Percentiles rank a stretch among this genome's conserved stretches.
These are phyloP conservation scores for Lasioglossum morio DNA, from an alignment of 2,888 invertebrate genomes.

Conservation along the genomic window DNA sequence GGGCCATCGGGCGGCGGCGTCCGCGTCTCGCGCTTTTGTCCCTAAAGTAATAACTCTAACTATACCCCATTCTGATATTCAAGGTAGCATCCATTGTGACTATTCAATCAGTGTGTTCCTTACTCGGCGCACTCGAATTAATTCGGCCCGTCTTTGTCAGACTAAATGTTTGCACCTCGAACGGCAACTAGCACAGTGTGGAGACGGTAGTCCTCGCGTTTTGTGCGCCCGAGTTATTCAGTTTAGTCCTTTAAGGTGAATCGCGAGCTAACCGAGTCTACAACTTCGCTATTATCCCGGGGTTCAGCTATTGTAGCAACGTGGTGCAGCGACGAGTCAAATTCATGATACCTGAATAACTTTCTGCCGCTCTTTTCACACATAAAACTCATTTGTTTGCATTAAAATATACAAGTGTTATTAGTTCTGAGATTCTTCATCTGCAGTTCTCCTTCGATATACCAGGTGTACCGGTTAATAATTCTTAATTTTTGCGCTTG, in stretches of 20 bases:
- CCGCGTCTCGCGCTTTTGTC: too few relatives aligned
- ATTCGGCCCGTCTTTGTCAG: not conserved
- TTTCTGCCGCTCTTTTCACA: not conserved
- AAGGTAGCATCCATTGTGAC: not conserved
- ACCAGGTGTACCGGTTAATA: too few relatives aligned
- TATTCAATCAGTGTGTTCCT: constrained; percentile 5
- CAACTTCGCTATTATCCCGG: not conserved
- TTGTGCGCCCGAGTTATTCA: not conserved
- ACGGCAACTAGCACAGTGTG: not conserved
- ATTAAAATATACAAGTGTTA: not conserved
- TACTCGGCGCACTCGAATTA: not conserved
- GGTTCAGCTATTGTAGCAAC: not conserved
- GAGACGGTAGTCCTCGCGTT: not conserved
- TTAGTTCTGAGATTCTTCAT: too few relatives aligned
- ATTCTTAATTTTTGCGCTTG: too few relatives aligned
- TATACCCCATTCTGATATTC: not conserved
- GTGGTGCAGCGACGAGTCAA: not conserved
- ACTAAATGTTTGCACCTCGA: not conserved
- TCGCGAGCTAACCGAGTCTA: not conserved
- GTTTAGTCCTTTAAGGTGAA: not conserved
- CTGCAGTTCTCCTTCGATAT: too few relatives aligned
- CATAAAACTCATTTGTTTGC: not conserved
- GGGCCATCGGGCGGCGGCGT: too few relatives aligned
- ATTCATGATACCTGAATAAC: not conserved
- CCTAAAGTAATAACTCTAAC: not conserved